phyloP scores from a whole-genome alignment of 2,797 vertebrate species.

The Sarcophilus harrisii region DNA sequence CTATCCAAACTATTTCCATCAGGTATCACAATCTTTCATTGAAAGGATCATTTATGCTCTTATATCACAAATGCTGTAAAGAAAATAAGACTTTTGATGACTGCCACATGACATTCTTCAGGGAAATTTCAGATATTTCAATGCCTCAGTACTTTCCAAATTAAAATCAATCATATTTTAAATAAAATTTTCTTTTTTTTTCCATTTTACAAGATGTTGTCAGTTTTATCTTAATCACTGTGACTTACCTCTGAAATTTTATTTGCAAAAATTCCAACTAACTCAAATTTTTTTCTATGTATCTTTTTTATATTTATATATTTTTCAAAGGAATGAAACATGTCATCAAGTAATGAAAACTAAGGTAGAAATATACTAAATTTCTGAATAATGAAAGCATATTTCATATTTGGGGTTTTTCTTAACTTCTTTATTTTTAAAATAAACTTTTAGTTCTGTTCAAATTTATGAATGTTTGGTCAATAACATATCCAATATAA shows the following conservation, averaged over 20 bases:
- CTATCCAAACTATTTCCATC: not conserved
- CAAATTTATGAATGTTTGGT: accelerated
- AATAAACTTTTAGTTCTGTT: accelerated
- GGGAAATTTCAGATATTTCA: too few species aligned
- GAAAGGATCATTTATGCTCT: not conserved
- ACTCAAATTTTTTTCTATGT: accelerated
- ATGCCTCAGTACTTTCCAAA: not conserved
- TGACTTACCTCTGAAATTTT: not conserved
- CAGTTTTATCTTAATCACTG: not conserved
- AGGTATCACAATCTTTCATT: not conserved
- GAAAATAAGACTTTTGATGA: not conserved
- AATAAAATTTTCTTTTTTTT: not conserved
- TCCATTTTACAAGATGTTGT: too few species aligned
- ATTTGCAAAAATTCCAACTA: not conserved
- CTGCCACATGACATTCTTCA: not conserved
- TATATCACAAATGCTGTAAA: not conserved
- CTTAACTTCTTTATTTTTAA: not conserved
- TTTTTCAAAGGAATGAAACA: not conserved
- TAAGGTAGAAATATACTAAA: too few species aligned
- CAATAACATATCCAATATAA: accelerated
- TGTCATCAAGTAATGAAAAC: not conserved
- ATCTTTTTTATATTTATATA: not conserved
- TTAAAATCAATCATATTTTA: accelerated
- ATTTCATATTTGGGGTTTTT: too few species aligned
- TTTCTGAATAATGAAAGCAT: accelerated